Evolutionary conservation across 2,797 vertebrate species (phyloP), one percentile per base, ranked within the genome.

Genomic region (Huso huso): DNA sequence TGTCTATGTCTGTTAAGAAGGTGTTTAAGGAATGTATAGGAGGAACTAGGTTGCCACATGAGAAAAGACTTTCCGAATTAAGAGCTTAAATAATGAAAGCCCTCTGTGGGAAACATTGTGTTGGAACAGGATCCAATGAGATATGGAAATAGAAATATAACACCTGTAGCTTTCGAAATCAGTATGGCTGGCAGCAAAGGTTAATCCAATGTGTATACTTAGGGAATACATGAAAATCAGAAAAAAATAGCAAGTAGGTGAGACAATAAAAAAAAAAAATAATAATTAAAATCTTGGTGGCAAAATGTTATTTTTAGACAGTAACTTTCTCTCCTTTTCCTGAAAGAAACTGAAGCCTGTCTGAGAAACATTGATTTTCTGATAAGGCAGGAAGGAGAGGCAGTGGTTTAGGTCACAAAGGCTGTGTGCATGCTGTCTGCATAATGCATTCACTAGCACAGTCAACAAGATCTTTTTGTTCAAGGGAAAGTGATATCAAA

Each of bases 291-390:
- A 37, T 37, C 23, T 37, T 48, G n/a, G 48, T 23, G 11, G n/a
- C 57, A 37, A 37, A n/a, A 23, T 15, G 65, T 51, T 61, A 66
- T 66, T 66, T 66, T 67, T 67, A 61, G 49, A 49, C 18, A 10
- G 9, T 10, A 48, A 53, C 57, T 66, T 50, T 51, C 3, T 60
- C 18, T 51, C 57, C 3, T 51, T 67, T 51, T 61, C 66, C 57
- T 51, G 15, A 49, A 51, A 67, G 58, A 67, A 60, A 61, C 49
- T 9, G 66, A 67, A 67, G 50, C 58, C 58, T 50, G 13, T n/a
- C 59, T 13, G 15, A 51, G 66, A 48, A 15, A 12, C 9, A 49
- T 11, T 49, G 52, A 51, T 61, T 11, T 6, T 50, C 48, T 18
- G 48, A 61, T 67, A 12, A 50, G 8, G 52, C 65, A 37, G n/a